Percentiles rank a stretch among this genome's conserved stretches.
These are phyloP conservation scores for Leptinotarsa texana DNA, from an alignment of 1,140 invertebrate genomes.

Conservation along the genomic window DNA sequence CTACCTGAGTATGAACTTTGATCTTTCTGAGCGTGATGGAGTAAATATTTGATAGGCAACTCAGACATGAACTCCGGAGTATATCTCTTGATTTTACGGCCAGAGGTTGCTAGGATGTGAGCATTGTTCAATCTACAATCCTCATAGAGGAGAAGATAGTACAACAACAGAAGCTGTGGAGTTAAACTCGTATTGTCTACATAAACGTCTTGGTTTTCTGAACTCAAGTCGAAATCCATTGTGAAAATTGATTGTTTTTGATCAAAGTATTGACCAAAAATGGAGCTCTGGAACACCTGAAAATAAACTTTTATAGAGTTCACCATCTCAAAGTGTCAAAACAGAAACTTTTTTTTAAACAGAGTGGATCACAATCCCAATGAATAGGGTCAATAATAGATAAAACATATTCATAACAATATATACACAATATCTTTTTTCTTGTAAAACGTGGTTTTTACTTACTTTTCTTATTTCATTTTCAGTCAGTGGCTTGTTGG, in stretches of 20 bases:
- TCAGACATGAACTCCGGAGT: slow-evolving; percentile 86
- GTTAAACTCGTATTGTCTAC: slow-evolving; percentile 74
- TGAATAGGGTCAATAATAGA: not conserved
- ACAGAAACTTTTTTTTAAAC: too few relatives aligned
- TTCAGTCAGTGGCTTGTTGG: slow-evolving; percentile 90
- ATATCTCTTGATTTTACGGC: slow-evolving; percentile 83
- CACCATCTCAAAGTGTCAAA: too few relatives aligned
- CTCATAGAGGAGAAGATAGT: slow-evolving; percentile 93
- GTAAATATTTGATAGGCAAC: slow-evolving; percentile 90
- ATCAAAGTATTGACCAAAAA: slow-evolving; percentile 72
- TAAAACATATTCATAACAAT: not conserved
- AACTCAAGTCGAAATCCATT: slow-evolving; percentile 60
- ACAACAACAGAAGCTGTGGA: slow-evolving; percentile 86
- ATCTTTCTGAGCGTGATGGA: slow-evolving; percentile 91
- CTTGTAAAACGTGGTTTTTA: not conserved
- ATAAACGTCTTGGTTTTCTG: slow-evolving; percentile 59
- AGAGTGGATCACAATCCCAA: too few relatives aligned
- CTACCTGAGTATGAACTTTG: slow-evolving; percentile 83
- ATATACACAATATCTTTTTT: too few relatives aligned
- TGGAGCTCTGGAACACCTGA: slow-evolving; percentile 75
- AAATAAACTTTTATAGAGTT: not conserved
- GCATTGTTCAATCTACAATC: slow-evolving; percentile 84
- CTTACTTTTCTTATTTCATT: slow-evolving; percentile 77
- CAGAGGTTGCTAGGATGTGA: slow-evolving; percentile 68
- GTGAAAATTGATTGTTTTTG: slow-evolving; percentile 58